Evolutionary conservation across 2,797 vertebrate genomes (phyloP), one percentile per base, ranked within the genome.

Genomic region (Heliangelus exortis): DNA sequence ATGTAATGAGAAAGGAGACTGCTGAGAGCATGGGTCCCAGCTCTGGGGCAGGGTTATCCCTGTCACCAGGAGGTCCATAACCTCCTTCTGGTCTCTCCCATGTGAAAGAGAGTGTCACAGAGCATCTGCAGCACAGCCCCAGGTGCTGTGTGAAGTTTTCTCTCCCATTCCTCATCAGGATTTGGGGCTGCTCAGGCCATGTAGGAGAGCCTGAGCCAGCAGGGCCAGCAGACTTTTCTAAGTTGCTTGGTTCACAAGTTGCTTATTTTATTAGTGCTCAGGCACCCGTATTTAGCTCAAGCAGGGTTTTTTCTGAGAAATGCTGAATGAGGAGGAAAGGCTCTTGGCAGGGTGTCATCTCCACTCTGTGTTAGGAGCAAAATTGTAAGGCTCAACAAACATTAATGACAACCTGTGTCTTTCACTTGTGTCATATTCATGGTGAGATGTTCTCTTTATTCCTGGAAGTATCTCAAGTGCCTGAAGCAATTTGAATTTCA

Each of bases 321-420:
- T 54, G 57, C 69, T 55, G 62, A 41, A 18, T 6, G 48, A 84
- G 71, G 61, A 87, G 85, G 53, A 77, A 68, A 79, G 78, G 47
- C 62, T 87, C 48, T 88, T 48, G 48, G 53, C 80, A 80, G 59
- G 5, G 4, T 74, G 68, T 74, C 94, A 87, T 61, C 75, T 80
- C 31, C 6, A 15, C 47, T 73, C 47, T 28, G 58, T 85, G 61
- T 47, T 68, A 67, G 51, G 74, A 83, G 39, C 39, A 45, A 50
- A 89, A 51, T 9, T 74, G 45, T 76, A 54, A 68, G 84, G 69
- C 85, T 94, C 61, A 80, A 58, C 78, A 77, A 73, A 72, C 58
- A 22, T 12, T 61, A 50, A 71, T 58, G 68, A 50, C 72, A 85
- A 33, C 54, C 47, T 26, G 29, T 66, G 69, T 75, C 53, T 51